These are phyloP conservation scores for Plectropomus leopardus DNA, from an alignment of 2,113 vertebrate genomes.

Conservation along the genomic window DNA sequence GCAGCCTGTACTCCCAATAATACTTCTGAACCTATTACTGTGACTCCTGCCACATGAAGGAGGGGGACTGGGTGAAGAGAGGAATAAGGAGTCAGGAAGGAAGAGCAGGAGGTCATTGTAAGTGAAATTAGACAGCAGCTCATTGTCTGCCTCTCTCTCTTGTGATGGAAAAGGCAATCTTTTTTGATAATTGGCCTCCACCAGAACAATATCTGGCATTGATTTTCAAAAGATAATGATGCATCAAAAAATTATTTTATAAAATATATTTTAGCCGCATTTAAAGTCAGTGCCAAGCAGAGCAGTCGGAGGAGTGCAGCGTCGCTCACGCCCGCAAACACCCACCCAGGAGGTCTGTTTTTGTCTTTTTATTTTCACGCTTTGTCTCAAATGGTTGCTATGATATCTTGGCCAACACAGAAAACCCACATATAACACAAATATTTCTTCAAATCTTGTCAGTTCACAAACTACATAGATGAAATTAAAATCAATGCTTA, in stretches of 20 bases:
- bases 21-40: slow-evolving; percentile 6
- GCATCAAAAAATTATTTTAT: background rate
- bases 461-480: background rate
- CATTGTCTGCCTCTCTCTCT: background rate
- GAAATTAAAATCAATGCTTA: background rate
- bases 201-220: background rate
- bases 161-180: background rate
- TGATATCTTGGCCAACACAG: slow-evolving; percentile 14
- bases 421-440: background rate
- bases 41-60: slow-evolving; percentile 8
- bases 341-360: slow-evolving; percentile 58
- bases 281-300: slow-evolving; percentile 5
- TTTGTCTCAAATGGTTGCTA: slow-evolving; percentile 12
- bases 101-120: background rate
- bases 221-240: background rate
- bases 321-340: slow-evolving; percentile 31
- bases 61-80: background rate
- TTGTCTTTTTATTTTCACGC: slow-evolving; percentile 46
- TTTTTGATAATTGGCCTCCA: background rate
- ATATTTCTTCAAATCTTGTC: background rate
- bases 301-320: slow-evolving; percentile 15
- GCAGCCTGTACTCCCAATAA: slow-evolving; percentile 28
- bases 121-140: background rate
- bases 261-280: slow-evolving; percentile 1
- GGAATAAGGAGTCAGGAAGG: background rate